These are phyloP conservation scores for Tachysurus fulvidraco DNA, from an alignment of 2,113 vertebrate genomes.

Conservation along the genomic window DNA sequence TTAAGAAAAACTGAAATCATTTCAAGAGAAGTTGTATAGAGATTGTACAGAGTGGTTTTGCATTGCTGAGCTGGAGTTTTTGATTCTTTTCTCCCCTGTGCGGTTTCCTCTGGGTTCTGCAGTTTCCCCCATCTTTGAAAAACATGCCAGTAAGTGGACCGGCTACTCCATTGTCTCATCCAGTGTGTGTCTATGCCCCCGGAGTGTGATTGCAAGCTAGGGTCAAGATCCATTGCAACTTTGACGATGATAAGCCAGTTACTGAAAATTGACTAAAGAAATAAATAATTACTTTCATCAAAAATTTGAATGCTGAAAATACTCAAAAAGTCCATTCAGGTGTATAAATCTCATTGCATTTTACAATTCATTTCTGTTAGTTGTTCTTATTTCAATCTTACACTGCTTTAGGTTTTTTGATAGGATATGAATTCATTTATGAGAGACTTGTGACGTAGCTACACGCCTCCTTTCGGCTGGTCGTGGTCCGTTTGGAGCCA, in stretches of 20 bases:
- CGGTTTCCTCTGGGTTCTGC: neutral
- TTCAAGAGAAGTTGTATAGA: neutral
- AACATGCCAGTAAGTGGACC: neutral
- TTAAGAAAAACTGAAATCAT: neutral
- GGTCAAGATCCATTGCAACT: neutral
- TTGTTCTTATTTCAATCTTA: neutral
- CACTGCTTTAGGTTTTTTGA: neutral
- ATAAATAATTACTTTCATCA: neutral
- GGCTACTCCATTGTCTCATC: neutral
- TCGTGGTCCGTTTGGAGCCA: constrained; percentile 47
- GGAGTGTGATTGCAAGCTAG: neutral
- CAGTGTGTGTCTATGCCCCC: neutral
- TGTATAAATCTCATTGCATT: neutral
- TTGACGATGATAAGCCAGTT: neutral
- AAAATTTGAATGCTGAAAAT: neutral
- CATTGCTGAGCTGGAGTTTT: neutral
- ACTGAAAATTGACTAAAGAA: neutral
- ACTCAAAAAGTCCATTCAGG: neutral
- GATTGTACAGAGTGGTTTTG: neutral
- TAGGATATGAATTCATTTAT: neutral
- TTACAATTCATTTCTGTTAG: neutral
- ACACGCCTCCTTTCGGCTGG: constrained; percentile 1
- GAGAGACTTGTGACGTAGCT: neutral
- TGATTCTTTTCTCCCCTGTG: neutral
- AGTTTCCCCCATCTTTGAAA: neutral